phyloP scores from a whole-genome alignment of 2,888 invertebrate species.

The Andrena fulva region DNA sequence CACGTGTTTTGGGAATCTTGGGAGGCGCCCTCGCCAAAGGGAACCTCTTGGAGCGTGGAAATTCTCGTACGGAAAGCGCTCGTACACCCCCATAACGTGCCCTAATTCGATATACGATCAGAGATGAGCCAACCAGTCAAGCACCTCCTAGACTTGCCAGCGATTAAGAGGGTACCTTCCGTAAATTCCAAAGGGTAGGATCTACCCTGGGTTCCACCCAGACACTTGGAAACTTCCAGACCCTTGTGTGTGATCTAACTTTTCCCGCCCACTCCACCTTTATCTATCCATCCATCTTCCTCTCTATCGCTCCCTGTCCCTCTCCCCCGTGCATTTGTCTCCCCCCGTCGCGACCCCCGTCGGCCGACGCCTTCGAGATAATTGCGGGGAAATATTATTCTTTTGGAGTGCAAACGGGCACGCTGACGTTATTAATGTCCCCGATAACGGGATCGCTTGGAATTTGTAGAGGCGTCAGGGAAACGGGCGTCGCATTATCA shows the following conservation, averaged over 20 bases:
- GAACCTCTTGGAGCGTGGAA: background rate
- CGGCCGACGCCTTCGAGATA: slow-evolving; percentile 39
- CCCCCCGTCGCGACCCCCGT: background rate
- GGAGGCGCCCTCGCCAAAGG: slow-evolving; percentile 8
- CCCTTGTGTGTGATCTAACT: slow-evolving; percentile 44
- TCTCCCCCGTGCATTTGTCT: slow-evolving; percentile 16
- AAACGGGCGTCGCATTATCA: slow-evolving; percentile 11
- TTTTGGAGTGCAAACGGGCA: slow-evolving; percentile 60
- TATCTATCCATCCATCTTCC: slow-evolving; percentile 29
- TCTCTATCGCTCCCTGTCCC: slow-evolving; percentile 1
- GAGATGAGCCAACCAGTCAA: slow-evolving; percentile 43
- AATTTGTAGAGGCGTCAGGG: slow-evolving; percentile 8
- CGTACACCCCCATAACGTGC: slow-evolving; percentile 23
- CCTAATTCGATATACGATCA: slow-evolving; percentile 63
- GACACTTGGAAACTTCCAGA: slow-evolving; percentile 58
- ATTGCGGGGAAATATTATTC: slow-evolving; percentile 68
- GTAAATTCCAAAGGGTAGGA: slow-evolving; percentile 55
- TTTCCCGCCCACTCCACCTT: slow-evolving; percentile 16
- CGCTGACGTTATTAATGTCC: slow-evolving; percentile 61
- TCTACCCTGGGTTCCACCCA: slow-evolving; percentile 16
- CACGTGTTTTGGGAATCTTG: background rate
- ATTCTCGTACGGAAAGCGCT: background rate
- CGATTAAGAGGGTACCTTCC: slow-evolving; percentile 61
- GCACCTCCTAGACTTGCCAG: slow-evolving; percentile 49
- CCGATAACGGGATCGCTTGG: slow-evolving; percentile 18